A percentile compares a stretch with the other conserved stretches of the same genome.
Evolutionary conservation across 2,113 vertebrate species (phyloP).

Genomic region (Pelodiscus sinensis): DNA sequence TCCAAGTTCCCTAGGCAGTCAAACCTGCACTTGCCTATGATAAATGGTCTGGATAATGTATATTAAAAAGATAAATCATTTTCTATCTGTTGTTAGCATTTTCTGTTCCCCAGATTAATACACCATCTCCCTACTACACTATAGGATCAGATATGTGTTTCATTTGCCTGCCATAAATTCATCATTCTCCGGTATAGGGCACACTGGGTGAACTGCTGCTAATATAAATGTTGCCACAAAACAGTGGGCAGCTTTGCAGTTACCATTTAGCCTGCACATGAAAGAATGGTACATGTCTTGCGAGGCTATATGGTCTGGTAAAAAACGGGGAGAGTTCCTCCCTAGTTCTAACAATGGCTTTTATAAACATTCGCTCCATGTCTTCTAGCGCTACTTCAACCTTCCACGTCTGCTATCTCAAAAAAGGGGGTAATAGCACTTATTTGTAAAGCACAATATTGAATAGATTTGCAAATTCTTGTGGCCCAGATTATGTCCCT

Average conservation of each 20-base stretch:
- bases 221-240: not conserved
- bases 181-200: constrained; percentile 18
- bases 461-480: not conserved
- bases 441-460: not conserved
- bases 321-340: not conserved
- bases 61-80: constrained; percentile 73
- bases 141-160: constrained; percentile 58
- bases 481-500: not conserved
- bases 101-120: constrained; percentile 67
- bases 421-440: not conserved
- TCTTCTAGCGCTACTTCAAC: accelerated
- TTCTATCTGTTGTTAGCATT: constrained; percentile 36
- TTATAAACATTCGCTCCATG: not conserved
- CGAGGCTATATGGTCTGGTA: accelerated
- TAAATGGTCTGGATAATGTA: constrained; percentile 41
- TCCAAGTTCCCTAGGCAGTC: constrained; percentile 10
- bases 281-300: not conserved
- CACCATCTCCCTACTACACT: not conserved
- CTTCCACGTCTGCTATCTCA: not conserved
- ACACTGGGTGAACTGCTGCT: constrained; percentile 42
- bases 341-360: not conserved
- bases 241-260: constrained; percentile 23
- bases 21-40: constrained; percentile 40
- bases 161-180: constrained; percentile 68
- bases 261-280: constrained; percentile 35